Conservation (phyloP, 1,140 invertebrate genomes). For the Drosophila arizonae region DNA sequence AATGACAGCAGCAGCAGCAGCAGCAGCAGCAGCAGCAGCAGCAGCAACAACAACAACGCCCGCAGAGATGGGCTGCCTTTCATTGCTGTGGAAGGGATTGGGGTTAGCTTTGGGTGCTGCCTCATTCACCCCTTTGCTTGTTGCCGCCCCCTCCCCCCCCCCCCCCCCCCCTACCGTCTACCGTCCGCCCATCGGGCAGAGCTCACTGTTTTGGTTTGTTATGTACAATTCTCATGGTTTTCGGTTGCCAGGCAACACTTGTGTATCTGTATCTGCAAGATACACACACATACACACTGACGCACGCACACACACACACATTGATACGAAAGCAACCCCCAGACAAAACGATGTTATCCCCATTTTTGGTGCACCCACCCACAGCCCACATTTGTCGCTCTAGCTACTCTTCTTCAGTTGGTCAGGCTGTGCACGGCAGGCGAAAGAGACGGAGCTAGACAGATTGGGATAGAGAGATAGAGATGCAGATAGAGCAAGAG, state of each 20-base stretch:
- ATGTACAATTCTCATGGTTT: conserved; percentile 74
- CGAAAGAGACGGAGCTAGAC: no score
- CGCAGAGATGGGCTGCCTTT: conserved; percentile 4
- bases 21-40: conserved; percentile 38
- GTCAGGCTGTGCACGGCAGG: conserved; percentile 17
- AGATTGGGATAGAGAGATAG: neutral
- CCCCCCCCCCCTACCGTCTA: neutral
- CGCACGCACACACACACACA: neutral
- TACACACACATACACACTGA: conserved; percentile 30
- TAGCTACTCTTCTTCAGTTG: conserved; percentile 36
- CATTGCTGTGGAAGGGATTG: neutral
- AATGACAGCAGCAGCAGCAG: conserved; percentile 62
- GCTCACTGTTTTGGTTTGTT: conserved; percentile 67
- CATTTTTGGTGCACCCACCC: conserved; percentile 20
- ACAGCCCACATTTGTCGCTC: neutral
- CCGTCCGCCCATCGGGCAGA: neutral
- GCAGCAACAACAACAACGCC: conserved; percentile 9
- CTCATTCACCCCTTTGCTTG: conserved; percentile 64
- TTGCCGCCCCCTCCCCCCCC: neutral
- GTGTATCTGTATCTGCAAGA: conserved; percentile 61
- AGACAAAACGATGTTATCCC: conserved; percentile 45
- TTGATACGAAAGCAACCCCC: conserved; percentile 22
- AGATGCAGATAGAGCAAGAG: neutral
- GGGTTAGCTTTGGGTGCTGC: neutral
- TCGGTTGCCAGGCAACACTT: conserved; percentile 70